Conservation (phyloP, 2,113 vertebrate genomes). For the Archilochus colubris region DNA sequence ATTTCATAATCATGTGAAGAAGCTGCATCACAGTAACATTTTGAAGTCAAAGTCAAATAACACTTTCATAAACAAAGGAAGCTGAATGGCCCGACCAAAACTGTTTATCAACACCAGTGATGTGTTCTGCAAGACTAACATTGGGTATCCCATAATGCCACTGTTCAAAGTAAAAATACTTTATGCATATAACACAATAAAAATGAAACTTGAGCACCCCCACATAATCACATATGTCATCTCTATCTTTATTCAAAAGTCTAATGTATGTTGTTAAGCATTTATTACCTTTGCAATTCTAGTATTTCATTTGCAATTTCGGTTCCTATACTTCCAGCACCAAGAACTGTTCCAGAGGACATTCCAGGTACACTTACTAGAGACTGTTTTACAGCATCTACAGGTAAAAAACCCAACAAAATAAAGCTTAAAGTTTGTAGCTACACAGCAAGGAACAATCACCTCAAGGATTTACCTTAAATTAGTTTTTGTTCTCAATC, state of each 20-base stretch:
- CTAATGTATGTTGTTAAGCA: background rate
- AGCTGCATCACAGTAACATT: background rate
- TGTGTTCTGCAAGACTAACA: background rate
- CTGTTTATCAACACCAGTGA: background rate
- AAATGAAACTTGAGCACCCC: background rate
- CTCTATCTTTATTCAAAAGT: background rate
- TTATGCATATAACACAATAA: background rate
- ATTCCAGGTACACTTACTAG: constrained; percentile 80
- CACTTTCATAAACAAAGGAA: background rate
- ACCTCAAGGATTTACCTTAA: background rate
- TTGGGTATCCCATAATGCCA: background rate
- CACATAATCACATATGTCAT: background rate
- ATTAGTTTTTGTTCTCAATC: background rate
- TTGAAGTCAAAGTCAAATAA: background rate
- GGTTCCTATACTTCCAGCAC: constrained; percentile 88
- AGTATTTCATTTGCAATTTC: constrained; percentile 90
- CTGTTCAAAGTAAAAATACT: background rate
- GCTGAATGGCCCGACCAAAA: background rate
- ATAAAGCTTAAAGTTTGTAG: background rate
- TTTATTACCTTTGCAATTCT: constrained; percentile 86
- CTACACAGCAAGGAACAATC: background rate
- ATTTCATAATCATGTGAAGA: background rate
- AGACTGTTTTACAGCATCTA: constrained; percentile 81
- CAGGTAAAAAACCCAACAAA: background rate
- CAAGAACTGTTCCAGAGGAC: constrained; percentile 82